These are phyloP conservation scores for Myanophis thanlyinensis DNA, from an alignment of 2,113 vertebrate genomes.

Conservation along the genomic window DNA sequence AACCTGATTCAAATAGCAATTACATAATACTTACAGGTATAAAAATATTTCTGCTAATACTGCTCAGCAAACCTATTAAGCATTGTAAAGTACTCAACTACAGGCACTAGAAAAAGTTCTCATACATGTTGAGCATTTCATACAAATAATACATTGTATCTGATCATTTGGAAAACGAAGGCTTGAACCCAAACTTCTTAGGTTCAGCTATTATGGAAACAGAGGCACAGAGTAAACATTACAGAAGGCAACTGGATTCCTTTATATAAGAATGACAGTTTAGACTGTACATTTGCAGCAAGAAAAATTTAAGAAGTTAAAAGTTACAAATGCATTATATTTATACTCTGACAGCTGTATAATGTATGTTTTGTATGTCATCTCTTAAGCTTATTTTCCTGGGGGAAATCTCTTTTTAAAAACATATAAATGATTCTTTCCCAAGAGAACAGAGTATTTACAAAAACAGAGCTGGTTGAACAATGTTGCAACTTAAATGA, in stretches of 20 bases:
- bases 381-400: neutral
- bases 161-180: neutral
- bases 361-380: neutral
- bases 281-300: neutral
- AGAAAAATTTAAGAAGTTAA: neutral
- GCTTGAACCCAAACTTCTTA: neutral
- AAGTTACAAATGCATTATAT: neutral
- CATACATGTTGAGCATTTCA: neutral
- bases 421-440: neutral
- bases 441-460: neutral
- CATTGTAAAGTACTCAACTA: neutral
- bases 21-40: slow-evolving; percentile 22
- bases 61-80: neutral
- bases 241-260: neutral
- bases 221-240: neutral
- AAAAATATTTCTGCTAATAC: slow-evolving; percentile 18
- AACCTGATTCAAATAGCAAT: slow-evolving; percentile 5
- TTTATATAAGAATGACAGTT: neutral
- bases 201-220: neutral
- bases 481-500: neutral
- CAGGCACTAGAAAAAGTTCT: neutral
- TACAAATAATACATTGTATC: neutral
- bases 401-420: neutral
- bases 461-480: neutral
- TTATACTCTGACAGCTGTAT: neutral